These are phyloP conservation scores for Drosophila parabipectinata DNA, from an alignment of 1,140 invertebrate species.

Conservation along the genomic window DNA sequence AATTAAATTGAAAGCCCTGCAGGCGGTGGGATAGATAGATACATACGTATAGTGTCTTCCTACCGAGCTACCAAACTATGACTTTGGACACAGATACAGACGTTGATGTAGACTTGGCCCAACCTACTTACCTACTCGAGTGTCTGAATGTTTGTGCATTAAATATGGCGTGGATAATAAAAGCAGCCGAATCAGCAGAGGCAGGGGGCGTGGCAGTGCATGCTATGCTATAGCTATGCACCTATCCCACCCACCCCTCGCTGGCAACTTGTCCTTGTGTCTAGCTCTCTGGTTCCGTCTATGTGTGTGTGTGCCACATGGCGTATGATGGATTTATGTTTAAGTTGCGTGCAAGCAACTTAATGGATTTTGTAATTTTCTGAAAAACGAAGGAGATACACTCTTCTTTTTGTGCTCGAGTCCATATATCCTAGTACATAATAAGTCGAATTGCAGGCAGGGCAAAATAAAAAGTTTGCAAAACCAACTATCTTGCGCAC, in stretches of 20 bases:
- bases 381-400: conserved; percentile 41
- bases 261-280: conserved; percentile 30
- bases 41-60: neutral
- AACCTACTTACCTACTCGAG: conserved; percentile 80
- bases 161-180: conserved; percentile 78
- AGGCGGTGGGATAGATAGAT: conserved; percentile 12
- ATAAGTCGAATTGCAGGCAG: conserved; percentile 32
- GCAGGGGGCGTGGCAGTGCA: conserved; percentile 39
- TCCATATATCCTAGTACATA: conserved; percentile 29
- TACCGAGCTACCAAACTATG: neutral
- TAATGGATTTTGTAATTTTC: conserved; percentile 82
- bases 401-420: conserved; percentile 30
- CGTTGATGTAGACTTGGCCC: conserved; percentile 41
- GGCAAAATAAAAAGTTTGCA: conserved; percentile 57
- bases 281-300: conserved; percentile 4
- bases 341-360: conserved; percentile 82
- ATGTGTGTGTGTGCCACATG: conserved; percentile 66
- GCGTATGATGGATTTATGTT: conserved; percentile 83
- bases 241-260: conserved; percentile 8
- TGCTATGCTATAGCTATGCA: conserved; percentile 34
- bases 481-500: conserved; percentile 60
- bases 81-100: neutral
- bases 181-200: conserved; percentile 52
- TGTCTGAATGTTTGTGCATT: conserved; percentile 78
- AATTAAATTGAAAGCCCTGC: conserved; percentile 77